Conservation (phyloP, 2,797 vertebrate species). For the Rhynchotus rufescens region DNA sequence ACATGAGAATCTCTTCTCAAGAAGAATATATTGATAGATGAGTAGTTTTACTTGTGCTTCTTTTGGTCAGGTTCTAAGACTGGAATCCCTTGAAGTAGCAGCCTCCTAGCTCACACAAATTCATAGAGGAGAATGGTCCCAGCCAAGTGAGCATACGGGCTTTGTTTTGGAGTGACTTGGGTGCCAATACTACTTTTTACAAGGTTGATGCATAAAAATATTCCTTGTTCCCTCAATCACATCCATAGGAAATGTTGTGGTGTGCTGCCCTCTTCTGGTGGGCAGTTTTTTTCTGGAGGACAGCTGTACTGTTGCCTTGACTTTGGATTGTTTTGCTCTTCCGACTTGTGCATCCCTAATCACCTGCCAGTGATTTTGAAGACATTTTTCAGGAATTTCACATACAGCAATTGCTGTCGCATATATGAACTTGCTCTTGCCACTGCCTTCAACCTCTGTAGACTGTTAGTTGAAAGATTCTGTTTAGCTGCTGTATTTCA, state of each 20-base stretch:
- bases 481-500: fast-evolving
- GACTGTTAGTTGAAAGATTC: no score
- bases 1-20: no score
- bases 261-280: neutral
- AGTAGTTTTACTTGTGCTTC: fast-evolving
- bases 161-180: neutral
- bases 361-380: neutral
- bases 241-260: neutral
- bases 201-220: no score
- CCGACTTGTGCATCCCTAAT: neutral
- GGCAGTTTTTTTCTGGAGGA: neutral
- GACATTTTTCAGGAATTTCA: neutral
- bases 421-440: neutral
- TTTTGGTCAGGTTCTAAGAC: neutral
- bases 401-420: neutral
- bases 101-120: neutral
- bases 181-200: no score
- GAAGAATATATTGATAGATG: no score
- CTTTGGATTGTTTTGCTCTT: neutral
- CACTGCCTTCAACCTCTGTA: neutral
- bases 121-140: neutral
- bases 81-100: neutral
- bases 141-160: neutral
- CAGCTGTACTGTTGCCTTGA: neutral
- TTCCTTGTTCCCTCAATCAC: no score